A percentile compares a stretch with the other conserved stretches of the same genome.
These are phyloP conservation scores for Brachypodius melanocephalos DNA, from an alignment of 2,113 vertebrate species.

Conservation along the genomic window DNA sequence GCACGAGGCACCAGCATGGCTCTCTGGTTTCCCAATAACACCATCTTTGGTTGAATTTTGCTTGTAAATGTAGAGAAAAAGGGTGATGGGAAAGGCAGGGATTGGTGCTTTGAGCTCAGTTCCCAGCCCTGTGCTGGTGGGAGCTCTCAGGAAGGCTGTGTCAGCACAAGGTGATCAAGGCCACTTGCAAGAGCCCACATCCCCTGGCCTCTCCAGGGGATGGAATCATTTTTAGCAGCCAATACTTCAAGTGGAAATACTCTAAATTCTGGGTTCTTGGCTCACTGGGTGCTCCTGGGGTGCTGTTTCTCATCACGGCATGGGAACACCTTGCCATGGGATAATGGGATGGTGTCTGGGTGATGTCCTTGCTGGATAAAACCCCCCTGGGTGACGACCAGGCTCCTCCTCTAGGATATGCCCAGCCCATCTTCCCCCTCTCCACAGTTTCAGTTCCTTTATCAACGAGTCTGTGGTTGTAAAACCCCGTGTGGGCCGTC, in stretches of 20 bases:
- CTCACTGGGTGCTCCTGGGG: fast-evolving
- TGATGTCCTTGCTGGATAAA: not conserved
- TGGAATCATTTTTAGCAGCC: not conserved
- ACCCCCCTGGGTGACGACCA: not conserved
- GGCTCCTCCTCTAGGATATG: fast-evolving
- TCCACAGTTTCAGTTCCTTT: not conserved
- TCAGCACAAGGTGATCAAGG: not conserved
- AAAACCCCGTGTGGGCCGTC: not conserved
- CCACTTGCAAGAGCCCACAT: not conserved
- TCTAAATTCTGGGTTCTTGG: not conserved
- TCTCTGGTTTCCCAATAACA: not conserved
- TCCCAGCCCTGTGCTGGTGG: fast-evolving
- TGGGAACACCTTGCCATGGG: fast-evolving
- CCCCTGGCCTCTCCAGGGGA: not conserved
- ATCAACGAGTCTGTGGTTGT: not conserved
- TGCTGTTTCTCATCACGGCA: fast-evolving
- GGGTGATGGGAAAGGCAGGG: not conserved
- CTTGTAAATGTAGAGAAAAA: not conserved
- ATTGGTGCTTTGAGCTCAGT: fast-evolving
- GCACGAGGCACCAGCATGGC: fast-evolving
- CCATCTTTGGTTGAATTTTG: not conserved
- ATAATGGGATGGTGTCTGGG: not conserved
- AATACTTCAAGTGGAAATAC: not conserved
- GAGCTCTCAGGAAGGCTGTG: not conserved
- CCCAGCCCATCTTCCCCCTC: not conserved